Evolutionary conservation across 2,888 invertebrate species (phyloP).

Genomic region (Lithophane socia): DNA sequence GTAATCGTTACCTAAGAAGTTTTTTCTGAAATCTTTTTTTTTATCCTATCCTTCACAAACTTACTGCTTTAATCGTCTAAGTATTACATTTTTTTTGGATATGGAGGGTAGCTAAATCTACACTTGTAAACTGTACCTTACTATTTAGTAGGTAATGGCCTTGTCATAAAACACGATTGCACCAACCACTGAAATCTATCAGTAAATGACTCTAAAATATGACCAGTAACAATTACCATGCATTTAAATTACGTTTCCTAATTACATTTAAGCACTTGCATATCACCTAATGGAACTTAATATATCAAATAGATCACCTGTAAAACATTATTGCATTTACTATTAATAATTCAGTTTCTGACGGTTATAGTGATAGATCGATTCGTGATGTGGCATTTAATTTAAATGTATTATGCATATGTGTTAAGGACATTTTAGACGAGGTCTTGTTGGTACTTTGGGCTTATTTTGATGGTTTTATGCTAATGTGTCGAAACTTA

Average conservation of each 20-base stretch:
- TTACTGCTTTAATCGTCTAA: background rate
- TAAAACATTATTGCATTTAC: conserved; percentile 28
- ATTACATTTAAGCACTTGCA: conserved; percentile 19
- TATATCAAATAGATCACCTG: conserved; percentile 33
- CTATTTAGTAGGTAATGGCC: background rate
- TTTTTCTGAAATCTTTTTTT: background rate
- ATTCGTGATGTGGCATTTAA: conserved; percentile 35
- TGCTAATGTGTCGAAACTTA: conserved; percentile 16
- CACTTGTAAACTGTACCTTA: background rate
- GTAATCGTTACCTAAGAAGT: background rate
- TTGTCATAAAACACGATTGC: background rate
- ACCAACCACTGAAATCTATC: background rate
- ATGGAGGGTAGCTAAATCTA: background rate
- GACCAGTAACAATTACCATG: conserved; percentile 3
- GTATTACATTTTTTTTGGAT: background rate
- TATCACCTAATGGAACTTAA: conserved; percentile 38
- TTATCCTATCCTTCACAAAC: background rate
- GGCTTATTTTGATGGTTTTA: conserved; percentile 15
- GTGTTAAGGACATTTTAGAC: conserved; percentile 51
- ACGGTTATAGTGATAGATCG: conserved; percentile 36
- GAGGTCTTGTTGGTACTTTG: conserved; percentile 24
- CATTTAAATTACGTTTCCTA: conserved; percentile 12
- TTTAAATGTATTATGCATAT: conserved; percentile 54
- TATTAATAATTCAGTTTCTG: conserved; percentile 38
- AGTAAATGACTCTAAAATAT: conserved; percentile 2